Evolutionary conservation across 1,140 invertebrate genomes (phyloP), one percentile per base, ranked within the genome.

Genomic region (Aphidius gifuensis): DNA sequence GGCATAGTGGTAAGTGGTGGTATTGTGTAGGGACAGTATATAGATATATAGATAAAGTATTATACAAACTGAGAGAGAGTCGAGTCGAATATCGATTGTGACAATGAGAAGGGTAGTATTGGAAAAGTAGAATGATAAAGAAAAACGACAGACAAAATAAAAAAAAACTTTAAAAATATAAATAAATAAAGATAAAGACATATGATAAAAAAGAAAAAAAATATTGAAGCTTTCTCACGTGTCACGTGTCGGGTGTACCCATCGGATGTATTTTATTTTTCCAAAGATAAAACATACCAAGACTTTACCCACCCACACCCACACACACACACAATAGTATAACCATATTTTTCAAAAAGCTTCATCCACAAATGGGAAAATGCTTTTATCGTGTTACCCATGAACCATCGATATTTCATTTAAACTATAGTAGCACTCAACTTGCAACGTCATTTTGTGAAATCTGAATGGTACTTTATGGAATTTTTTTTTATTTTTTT

Each of bases 21-120:
- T 59, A 59, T 59, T 59, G 59, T 53, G 50, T 50, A 43, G 50
- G 11, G 2, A 54, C 45, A 32, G 9, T 40, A 58, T 50, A 61
- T 44, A 54, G 49, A 53, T 53, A 61, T 53, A 50, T 32, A 3
- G 23, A 16, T 16, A 16, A 16, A 32, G 23, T 32, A 32, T 32
- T 32, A 61, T 43, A 40, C 23, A 39, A 54, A 9, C 23, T 55
- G 53, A 55, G 42, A 16, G 16, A 16, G 16, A 42, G 42, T 55
- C 39, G 53, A 55, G 40, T 55, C 5, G 32, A 23, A 6, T 40
- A 42, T 38, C 5, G 23, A 53, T 23, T 23, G 11, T 46, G 5
- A 4, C n/a, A 7, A 44, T 58, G 57, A 32, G 32, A 58, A 42
- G 39, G 53, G 53, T 40, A 40, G 11, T 43, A 55, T 55, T 55